Evolutionary conservation across 2,113 vertebrate genomes (phyloP).

Genomic region (Antidorcas marsupialis): DNA sequence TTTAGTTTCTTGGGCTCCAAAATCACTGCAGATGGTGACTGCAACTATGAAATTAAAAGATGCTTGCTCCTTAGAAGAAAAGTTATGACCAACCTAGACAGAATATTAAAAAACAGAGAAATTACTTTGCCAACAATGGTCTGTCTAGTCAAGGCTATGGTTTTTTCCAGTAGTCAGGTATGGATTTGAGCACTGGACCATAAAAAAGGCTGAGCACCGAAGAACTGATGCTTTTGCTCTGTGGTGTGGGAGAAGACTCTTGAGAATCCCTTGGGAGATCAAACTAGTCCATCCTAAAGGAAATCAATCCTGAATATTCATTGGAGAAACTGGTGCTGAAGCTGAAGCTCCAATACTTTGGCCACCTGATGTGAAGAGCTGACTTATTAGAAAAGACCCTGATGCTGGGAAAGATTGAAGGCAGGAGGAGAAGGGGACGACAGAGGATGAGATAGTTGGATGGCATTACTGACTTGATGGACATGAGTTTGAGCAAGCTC

Average conservation of each 20-base stretch:
- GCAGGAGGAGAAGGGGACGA: background rate
- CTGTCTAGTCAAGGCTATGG: background rate
- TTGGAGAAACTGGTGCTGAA: background rate
- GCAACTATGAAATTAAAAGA: background rate
- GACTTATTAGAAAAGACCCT: background rate
- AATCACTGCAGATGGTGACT: background rate
- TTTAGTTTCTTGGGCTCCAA: background rate
- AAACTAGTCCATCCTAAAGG: background rate
- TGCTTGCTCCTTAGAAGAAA: background rate
- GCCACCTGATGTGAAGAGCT: background rate
- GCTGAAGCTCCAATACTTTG: background rate
- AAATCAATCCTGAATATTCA: background rate
- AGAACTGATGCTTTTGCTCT: background rate
- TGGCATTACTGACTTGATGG: background rate
- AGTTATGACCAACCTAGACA: background rate
- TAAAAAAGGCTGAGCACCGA: background rate
- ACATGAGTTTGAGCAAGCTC: background rate
- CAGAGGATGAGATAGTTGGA: background rate
- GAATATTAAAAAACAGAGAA: background rate
- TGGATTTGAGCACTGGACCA: background rate
- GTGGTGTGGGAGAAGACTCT: background rate
- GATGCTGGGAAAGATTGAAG: background rate
- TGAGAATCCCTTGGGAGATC: background rate
- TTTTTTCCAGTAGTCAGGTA: background rate
- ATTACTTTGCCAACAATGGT: background rate